These are phyloP conservation scores for Syngnathus acus DNA, from an alignment of 2,797 vertebrate genomes.

Conservation along the genomic window DNA sequence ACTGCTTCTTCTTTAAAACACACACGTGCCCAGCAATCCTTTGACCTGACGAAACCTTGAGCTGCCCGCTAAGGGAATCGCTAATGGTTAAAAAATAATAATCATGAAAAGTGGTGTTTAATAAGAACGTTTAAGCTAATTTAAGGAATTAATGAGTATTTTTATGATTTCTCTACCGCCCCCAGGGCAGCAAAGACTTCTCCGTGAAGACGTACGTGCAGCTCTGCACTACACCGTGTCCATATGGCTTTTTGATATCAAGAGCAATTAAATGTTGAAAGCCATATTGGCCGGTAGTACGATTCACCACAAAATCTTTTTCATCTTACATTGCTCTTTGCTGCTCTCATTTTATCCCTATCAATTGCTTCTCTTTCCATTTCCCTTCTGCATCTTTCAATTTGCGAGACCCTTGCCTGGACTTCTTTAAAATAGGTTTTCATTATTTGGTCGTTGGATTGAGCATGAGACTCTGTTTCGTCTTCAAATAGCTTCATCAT, in stretches of 20 bases:
- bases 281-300: not conserved
- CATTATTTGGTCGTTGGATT: no score
- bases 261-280: slow-evolving; percentile 26
- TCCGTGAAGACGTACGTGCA: slow-evolving; percentile 52
- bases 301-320: not conserved
- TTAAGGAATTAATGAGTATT: slow-evolving; percentile 66
- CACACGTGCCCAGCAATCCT: slow-evolving; percentile 17
- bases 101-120: slow-evolving; percentile 55
- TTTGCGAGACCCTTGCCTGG: no score
- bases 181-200: slow-evolving; percentile 37
- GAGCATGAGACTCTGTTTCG: no score
- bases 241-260: slow-evolving; percentile 50
- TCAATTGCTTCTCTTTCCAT: not conserved
- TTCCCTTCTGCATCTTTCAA: no score
- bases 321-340: slow-evolving; percentile 12
- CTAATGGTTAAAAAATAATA: slow-evolving; percentile 65
- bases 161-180: slow-evolving; percentile 42
- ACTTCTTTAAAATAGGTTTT: no score
- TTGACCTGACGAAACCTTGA: slow-evolving; percentile 55
- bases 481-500: no score
- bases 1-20: slow-evolving; percentile 24
- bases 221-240: slow-evolving; percentile 50
- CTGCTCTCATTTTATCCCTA: not conserved
- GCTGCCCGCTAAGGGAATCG: slow-evolving; percentile 55
- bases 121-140: slow-evolving; percentile 65